A percentile compares a stretch with the other conserved stretches of the same genome.
Evolutionary conservation across 2,113 vertebrate genomes (phyloP).

Genomic region (Solenodon paradoxus): DNA sequence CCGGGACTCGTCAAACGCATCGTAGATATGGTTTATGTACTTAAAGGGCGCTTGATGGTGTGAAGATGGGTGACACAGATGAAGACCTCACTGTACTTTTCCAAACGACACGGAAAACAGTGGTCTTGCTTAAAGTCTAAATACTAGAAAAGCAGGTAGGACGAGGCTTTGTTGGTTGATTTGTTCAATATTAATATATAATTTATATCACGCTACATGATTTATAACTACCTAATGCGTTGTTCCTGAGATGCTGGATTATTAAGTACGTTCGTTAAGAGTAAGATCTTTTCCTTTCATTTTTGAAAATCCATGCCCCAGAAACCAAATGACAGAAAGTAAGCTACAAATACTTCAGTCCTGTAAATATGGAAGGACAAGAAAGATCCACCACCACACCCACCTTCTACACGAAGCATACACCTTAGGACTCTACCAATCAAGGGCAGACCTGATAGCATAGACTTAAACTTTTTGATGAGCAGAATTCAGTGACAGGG

Average conservation of each 20-base stretch:
- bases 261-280: neutral
- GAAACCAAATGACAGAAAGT: neutral
- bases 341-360: too few species aligned
- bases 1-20: too few species aligned
- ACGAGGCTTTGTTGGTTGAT: neutral
- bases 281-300: neutral
- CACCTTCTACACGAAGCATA: fast-evolving
- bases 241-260: neutral
- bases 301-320: too few species aligned
- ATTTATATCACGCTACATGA: neutral
- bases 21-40: fast-evolving
- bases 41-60: too few species aligned
- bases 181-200: neutral
- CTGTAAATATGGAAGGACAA: fast-evolving
- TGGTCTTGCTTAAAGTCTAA: neutral
- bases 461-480: neutral
- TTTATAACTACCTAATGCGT: neutral
- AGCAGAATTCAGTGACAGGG: neutral
- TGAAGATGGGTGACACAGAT: too few species aligned
- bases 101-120: neutral
- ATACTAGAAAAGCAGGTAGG: neutral
- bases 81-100: neutral
- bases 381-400: fast-evolving
- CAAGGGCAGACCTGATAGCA: neutral
- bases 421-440: too few species aligned